These are phyloP conservation scores for Drosophila varians DNA, from an alignment of 1,140 invertebrate genomes.

Conservation along the genomic window DNA sequence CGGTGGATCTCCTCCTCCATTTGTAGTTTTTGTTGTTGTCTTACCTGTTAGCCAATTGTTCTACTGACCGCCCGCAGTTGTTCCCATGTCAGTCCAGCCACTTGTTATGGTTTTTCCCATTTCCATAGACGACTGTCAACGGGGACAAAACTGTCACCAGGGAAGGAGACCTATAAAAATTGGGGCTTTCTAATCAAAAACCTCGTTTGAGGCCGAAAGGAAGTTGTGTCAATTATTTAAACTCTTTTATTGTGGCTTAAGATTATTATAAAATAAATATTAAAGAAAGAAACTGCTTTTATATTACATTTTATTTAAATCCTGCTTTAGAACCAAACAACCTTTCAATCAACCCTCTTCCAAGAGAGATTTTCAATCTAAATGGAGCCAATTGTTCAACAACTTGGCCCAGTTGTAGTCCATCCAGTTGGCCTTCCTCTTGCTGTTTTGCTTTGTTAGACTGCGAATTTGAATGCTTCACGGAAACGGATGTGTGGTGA, in stretches of 20 bases:
- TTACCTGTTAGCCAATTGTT: slow-evolving; percentile 59
- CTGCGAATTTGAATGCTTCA: slow-evolving; percentile 44
- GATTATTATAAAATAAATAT: too few species aligned
- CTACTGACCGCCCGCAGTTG: slow-evolving; percentile 40
- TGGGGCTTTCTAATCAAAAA: not conserved
- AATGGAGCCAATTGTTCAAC: slow-evolving; percentile 57
- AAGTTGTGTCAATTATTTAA: too few species aligned
- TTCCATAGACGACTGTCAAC: slow-evolving; percentile 45
- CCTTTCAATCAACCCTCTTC: slow-evolving; percentile 19
- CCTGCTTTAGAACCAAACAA: too few species aligned
- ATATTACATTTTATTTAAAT: too few species aligned
- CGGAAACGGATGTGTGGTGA: slow-evolving; percentile 73
- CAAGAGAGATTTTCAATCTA: slow-evolving; percentile 38
- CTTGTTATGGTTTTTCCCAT: slow-evolving; percentile 49
- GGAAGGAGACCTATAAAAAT: slow-evolving; percentile 17
- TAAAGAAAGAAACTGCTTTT: too few species aligned
- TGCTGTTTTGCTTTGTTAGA: slow-evolving; percentile 22
- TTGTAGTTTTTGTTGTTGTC: slow-evolving; percentile 31
- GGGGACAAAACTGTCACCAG: slow-evolving; percentile 7
- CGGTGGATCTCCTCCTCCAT: slow-evolving; percentile 1
- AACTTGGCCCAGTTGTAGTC: slow-evolving; percentile 46
- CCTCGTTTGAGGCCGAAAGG: too few species aligned
- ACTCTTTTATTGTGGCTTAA: too few species aligned
- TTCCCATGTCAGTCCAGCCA: slow-evolving; percentile 32
- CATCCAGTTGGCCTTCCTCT: slow-evolving; percentile 25